These are phyloP conservation scores for Hiodon alosoides DNA, from an alignment of 2,113 vertebrate genomes.

Conservation along the genomic window DNA sequence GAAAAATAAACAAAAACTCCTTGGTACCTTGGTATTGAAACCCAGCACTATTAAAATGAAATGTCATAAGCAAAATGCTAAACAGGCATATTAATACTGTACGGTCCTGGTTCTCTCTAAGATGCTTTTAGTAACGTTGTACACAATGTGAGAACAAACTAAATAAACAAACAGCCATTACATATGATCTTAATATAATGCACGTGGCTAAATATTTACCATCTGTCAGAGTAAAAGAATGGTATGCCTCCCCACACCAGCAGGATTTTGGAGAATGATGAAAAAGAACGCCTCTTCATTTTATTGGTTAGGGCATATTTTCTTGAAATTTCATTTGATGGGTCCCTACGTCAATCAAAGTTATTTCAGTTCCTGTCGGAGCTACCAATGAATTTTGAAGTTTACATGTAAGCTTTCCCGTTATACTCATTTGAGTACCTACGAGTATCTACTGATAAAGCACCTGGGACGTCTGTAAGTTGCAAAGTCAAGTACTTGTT, in stretches of 20 bases:
- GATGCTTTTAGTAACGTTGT: too few relatives aligned
- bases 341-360: not conserved
- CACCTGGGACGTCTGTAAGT: conserved; percentile 18
- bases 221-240: too few relatives aligned
- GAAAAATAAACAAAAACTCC: too few relatives aligned
- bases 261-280: too few relatives aligned
- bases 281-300: not conserved
- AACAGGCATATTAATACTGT: too few relatives aligned
- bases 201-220: not conserved
- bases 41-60: too few relatives aligned
- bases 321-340: conserved; percentile 5
- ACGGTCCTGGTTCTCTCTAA: too few relatives aligned
- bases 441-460: not conserved
- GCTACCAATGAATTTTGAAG: not conserved
- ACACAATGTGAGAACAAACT: too few relatives aligned
- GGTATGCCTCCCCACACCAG: too few relatives aligned
- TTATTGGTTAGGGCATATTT: not conserved
- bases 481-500: not conserved
- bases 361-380: conserved; percentile 11
- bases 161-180: too few relatives aligned
- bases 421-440: not conserved
- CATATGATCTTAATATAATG: not conserved
- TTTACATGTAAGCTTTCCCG: not conserved
- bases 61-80: too few relatives aligned
- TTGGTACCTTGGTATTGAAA: too few relatives aligned